Base-by-base conservation (phyloP, 2,797 vertebrate genomes). In the Eospalax fontanierii region DNA sequence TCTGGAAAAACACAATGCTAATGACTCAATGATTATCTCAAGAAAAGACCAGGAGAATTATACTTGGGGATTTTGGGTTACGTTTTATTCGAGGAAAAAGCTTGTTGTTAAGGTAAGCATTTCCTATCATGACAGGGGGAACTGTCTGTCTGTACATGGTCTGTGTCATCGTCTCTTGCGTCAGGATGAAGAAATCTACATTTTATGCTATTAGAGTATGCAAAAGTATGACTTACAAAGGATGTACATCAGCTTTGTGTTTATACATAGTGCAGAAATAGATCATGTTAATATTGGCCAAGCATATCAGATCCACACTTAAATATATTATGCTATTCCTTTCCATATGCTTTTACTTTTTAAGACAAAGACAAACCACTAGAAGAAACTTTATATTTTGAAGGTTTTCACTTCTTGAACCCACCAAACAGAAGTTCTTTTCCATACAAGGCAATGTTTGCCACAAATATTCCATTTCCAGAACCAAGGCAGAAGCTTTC, bases 361-460 rank as follows among this genome's bases (percentile, higher is more conserved):
- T 73, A 82, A 93, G 63, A 75, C 26, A 80, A 93, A 95, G 30
- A 84, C 5, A 83, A 91, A 83, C 88, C 35, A 88, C 65, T 93
- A 76, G 87, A 85, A 78, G 21, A 30, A 79, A 14, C 50, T 75
- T 75, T 59, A 38, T 33, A 46, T 61, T 18, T 75, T 95, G n/a
- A n/a, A n/a, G n/a, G n/a, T 91, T 12, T 82, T 43, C 30, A 73
- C 22, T 61, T 73, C 4, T 24, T 88, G 30, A 90, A 43, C 70
- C 43, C 28, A 83, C 87, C n/a, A 91, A 78, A 89, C 35, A 76
- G 71, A 68, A 66, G 83, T 40, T 12, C 12, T 81, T 73, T 91
- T 83, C 65, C 57, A 43, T 19, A 74, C 66, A 70, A 38, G 43
- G n/a, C 74, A 73, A 81, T 79, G 12, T 50, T 84, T 88, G n/a